Conservation (phyloP, 2,113 vertebrate species). For the Ceyx margarethae region DNA sequence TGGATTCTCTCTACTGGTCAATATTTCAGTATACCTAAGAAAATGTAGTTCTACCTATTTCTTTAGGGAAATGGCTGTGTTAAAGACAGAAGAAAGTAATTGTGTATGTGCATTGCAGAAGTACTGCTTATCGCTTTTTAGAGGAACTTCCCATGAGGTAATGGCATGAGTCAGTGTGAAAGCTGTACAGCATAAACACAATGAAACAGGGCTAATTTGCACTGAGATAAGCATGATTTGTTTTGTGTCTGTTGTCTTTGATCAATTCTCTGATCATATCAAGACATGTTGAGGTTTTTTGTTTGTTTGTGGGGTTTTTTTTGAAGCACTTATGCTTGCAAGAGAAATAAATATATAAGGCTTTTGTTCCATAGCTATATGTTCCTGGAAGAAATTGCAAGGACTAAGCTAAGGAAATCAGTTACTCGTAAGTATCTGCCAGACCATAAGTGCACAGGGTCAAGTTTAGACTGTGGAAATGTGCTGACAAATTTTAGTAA, state of each 20-base stretch:
- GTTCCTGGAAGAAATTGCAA: not conserved
- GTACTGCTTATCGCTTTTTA: slow-evolving; percentile 24
- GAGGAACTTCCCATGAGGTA: slow-evolving; percentile 66
- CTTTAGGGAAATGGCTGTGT: not conserved
- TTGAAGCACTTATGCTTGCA: not conserved
- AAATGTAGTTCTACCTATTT: not conserved
- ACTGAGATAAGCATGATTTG: not conserved
- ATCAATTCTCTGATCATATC: not conserved
- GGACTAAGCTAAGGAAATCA: not conserved
- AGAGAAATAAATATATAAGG: not conserved
- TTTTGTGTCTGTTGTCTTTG: not conserved
- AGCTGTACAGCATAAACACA: not conserved
- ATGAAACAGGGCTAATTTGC: slow-evolving; percentile 2
- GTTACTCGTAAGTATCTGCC: not conserved
- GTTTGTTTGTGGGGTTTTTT: not conserved
- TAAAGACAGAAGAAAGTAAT: slow-evolving; percentile 26
- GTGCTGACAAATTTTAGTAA: not conserved
- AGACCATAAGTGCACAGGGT: not conserved
- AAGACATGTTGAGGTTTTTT: not conserved
- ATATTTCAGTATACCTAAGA: not conserved
- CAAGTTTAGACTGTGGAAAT: not conserved
- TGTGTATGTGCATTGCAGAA: not conserved
- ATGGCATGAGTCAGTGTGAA: slow-evolving; percentile 50
- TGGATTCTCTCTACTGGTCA: not conserved
- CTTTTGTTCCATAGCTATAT: not conserved